These are phyloP conservation scores for Nyctalus aviator DNA, from an alignment of 2,797 vertebrate species.

Conservation along the genomic window DNA sequence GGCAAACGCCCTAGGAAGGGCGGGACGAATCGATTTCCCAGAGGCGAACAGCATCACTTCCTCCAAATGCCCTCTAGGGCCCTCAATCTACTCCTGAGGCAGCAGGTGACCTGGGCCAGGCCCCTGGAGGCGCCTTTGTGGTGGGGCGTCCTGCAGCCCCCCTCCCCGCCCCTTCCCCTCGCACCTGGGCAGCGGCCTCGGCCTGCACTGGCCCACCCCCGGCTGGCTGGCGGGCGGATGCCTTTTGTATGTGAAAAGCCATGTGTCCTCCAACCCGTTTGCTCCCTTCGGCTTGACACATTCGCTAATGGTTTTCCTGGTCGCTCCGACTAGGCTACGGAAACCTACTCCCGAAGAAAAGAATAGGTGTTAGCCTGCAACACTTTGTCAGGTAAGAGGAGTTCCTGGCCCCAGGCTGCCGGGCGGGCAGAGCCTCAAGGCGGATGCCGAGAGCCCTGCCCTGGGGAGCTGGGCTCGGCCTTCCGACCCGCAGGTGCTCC, in stretches of 20 bases:
- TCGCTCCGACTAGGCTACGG: neutral
- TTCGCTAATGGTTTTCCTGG: slow-evolving; percentile 3
- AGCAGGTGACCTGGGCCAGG: slow-evolving; percentile 68
- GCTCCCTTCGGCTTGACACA: neutral
- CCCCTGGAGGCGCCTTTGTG: slow-evolving; percentile 74
- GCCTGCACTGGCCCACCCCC: neutral
- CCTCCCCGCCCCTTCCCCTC: neutral
- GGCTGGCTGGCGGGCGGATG: neutral
- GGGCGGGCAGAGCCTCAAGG: neutral
- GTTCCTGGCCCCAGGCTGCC: neutral
- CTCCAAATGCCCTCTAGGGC: slow-evolving; percentile 62
- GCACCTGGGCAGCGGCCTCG: slow-evolving; percentile 59
- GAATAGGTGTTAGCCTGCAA: neutral
- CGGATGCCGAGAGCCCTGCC: slow-evolving; percentile 72
- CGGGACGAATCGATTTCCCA: slow-evolving; percentile 74
- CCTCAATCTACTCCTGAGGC: slow-evolving; percentile 65
- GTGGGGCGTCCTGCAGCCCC: neutral
- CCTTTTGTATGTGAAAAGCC: slow-evolving; percentile 50
- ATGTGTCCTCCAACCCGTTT: neutral
- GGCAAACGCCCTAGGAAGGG: slow-evolving; percentile 19
- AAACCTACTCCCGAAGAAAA: neutral
- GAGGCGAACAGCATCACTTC: slow-evolving; percentile 54
- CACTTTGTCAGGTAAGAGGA: neutral
- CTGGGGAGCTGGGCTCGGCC: slow-evolving; percentile 77
- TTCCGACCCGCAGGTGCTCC: slow-evolving; percentile 83